A percentile compares a stretch with the other conserved stretches of the same genome.
Conservation (phyloP, 2,113 vertebrate species). For the Trematomus loennbergii region DNA sequence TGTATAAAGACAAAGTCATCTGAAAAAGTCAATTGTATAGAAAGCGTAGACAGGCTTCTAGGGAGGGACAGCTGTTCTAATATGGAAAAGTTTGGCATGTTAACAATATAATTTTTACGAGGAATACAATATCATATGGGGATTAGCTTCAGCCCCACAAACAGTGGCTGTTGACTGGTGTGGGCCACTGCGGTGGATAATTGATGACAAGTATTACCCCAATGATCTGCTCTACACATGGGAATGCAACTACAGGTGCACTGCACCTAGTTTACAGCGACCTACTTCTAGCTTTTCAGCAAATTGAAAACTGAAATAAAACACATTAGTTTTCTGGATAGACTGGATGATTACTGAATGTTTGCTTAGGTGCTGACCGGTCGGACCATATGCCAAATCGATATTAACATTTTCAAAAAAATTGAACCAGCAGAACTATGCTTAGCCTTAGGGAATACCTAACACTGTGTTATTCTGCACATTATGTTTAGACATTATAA, state of each 20-base stretch:
- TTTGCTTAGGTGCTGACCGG: background rate
- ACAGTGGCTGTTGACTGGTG: constrained; percentile 17
- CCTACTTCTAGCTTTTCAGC: constrained; percentile 30
- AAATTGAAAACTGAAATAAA: constrained; percentile 36
- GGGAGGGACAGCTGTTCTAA: background rate
- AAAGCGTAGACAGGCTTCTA: background rate
- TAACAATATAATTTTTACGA: constrained; percentile 23
- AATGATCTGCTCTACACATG: constrained; percentile 43
- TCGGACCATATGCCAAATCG: background rate
- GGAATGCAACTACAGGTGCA: constrained; percentile 33
- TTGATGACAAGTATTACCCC: constrained; percentile 34
- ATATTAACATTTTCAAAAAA: background rate
- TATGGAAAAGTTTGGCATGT: background rate
- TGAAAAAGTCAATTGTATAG: background rate
- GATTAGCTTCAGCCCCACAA: constrained; percentile 5
- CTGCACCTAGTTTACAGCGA: constrained; percentile 28
- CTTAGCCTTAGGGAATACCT: background rate
- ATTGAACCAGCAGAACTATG: background rate
- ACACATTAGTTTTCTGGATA: constrained; percentile 17
- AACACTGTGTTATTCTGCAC: background rate
- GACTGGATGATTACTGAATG: constrained; percentile 24
- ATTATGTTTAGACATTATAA: background rate
- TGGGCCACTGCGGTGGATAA: constrained; percentile 38
- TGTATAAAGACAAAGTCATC: background rate
- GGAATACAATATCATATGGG: constrained; percentile 29